Evolutionary conservation across 2,888 invertebrate genomes (phyloP).

Genomic region (Andrena chrysosceles): DNA sequence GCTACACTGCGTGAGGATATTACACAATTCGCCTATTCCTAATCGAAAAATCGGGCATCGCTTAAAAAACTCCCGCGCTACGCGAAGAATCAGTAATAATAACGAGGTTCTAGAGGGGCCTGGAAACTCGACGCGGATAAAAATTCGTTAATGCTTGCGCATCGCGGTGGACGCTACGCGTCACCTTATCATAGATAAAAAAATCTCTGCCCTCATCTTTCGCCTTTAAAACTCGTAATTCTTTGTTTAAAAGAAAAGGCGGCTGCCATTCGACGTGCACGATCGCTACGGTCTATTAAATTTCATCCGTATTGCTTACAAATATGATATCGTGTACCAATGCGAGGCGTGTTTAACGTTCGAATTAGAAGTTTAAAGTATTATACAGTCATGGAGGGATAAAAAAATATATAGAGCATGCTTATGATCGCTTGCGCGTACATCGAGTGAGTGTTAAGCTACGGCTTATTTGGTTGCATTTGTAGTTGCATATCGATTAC

Average conservation of each 20-base stretch:
- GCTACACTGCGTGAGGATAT: slow-evolving; percentile 45
- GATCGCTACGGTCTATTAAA: background rate
- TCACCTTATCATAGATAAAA: too few species aligned
- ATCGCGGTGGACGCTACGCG: slow-evolving; percentile 47
- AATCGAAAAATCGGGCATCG: slow-evolving; percentile 46
- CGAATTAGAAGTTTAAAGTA: background rate
- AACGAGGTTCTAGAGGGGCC: slow-evolving; percentile 34
- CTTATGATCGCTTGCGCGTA: background rate
- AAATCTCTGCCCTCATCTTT: slow-evolving; percentile 22
- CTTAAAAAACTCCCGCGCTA: slow-evolving; percentile 45
- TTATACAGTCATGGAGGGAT: background rate
- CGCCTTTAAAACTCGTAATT: slow-evolving; percentile 18
- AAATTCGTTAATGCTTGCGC: slow-evolving; percentile 51
- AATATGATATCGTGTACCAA: background rate
- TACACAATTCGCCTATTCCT: slow-evolving; percentile 29
- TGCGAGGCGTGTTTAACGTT: background rate
- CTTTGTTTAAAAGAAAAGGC: slow-evolving; percentile 24
- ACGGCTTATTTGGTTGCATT: background rate
- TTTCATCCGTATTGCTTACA: slow-evolving; percentile 17
- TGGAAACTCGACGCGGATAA: slow-evolving; percentile 52
- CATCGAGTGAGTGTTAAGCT: slow-evolving; percentile 2
- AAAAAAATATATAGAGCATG: slow-evolving; percentile 9
- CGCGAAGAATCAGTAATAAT: slow-evolving; percentile 30
- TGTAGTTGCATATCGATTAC: background rate
- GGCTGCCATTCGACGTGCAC: slow-evolving; percentile 35